A percentile compares a stretch with the other conserved stretches of the same genome.
phyloP scores from a whole-genome alignment of 30 jellyfish, hydroid and myxozoan genomes.

The Aurelia aurita region DNA sequence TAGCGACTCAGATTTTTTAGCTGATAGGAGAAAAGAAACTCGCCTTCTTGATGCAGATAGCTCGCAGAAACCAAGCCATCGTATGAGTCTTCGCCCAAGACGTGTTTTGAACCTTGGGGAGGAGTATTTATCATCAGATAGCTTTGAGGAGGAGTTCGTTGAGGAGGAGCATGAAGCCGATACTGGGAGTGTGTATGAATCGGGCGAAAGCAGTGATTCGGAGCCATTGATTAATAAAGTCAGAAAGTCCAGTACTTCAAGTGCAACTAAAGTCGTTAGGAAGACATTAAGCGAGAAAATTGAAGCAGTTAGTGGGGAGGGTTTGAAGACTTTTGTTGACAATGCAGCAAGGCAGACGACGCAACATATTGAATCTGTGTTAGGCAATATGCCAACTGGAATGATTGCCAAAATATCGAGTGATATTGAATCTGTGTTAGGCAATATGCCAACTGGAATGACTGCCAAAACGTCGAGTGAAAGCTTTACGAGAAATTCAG shows the following conservation, averaged over 20 bases:
- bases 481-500: no score
- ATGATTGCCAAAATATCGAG: not conserved
- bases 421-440: no score
- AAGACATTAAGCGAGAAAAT: not conserved
- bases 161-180: slow-evolving; percentile 29
- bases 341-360: slow-evolving; percentile 4
- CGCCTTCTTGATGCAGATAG: slow-evolving; percentile 3
- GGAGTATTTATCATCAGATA: slow-evolving; percentile 57
- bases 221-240: slow-evolving; percentile 66
- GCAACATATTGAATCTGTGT: not conserved
- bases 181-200: slow-evolving; percentile 39
- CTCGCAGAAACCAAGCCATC: slow-evolving; percentile 26
- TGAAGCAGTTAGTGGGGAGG: not conserved
- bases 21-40: not conserved
- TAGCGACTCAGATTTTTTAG: slow-evolving; percentile 14
- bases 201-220: slow-evolving; percentile 63
- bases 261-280: no score
- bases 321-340: slow-evolving; percentile 4
- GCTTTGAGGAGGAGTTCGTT: slow-evolving; percentile 46
- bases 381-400: not conserved
- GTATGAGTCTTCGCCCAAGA: slow-evolving; percentile 66
- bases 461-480: no score
- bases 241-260: not conserved
- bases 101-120: slow-evolving; percentile 25
- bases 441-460: no score